Percentiles rank a stretch among this genome's conserved stretches.
Evolutionary conservation across 2,113 vertebrate species (phyloP).

Genomic region (Gasterosteus aculeatus): DNA sequence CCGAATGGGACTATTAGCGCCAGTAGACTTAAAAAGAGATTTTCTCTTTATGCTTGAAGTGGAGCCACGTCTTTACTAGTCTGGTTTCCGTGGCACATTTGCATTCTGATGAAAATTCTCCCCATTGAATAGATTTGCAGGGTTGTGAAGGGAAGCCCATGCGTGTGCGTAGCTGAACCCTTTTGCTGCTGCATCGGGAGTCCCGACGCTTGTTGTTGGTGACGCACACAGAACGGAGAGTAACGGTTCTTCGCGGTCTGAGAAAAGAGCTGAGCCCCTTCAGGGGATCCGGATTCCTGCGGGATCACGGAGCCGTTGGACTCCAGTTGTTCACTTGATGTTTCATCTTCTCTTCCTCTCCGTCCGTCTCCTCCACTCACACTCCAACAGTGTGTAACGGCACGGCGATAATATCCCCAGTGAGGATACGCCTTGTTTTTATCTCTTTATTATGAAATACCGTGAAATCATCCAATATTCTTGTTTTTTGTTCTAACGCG

Average conservation of each 20-base stretch:
- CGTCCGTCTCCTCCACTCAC: background rate
- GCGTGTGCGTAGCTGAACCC: background rate
- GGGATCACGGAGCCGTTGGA: slow-evolving; percentile 49
- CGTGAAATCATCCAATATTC: slow-evolving; percentile 1
- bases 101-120: background rate
- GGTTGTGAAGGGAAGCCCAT: background rate
- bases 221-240: slow-evolving; percentile 32
- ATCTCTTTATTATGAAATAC: slow-evolving; percentile 2
- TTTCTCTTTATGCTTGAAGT: background rate
- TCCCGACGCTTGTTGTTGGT: slow-evolving; percentile 8
- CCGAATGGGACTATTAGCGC: background rate
- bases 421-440: slow-evolving; percentile 5
- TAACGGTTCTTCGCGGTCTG: slow-evolving; percentile 44
- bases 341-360: background rate
- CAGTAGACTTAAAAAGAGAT: background rate
- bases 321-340: background rate
- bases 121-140: background rate
- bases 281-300: slow-evolving; percentile 60
- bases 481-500: background rate
- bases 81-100: background rate
- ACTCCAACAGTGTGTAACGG: background rate
- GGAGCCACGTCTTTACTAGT: background rate
- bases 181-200: background rate
- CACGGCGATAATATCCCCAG: slow-evolving; percentile 10
- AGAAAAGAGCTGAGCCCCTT: slow-evolving; percentile 51